Conservation (phyloP, 2,888 invertebrate genomes). For the Eugnorisma glareosa region DNA sequence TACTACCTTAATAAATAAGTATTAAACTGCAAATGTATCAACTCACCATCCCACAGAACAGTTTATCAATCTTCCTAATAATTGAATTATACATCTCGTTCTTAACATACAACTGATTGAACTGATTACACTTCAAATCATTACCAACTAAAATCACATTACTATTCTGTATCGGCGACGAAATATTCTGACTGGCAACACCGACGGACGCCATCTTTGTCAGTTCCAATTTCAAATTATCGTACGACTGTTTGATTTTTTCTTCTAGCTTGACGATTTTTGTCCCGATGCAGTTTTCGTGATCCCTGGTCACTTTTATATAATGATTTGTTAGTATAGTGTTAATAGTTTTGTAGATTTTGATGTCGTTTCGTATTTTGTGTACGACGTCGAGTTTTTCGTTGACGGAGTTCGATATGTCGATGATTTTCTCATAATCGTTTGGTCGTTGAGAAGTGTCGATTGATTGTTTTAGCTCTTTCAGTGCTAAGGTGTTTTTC, state of each 20-base stretch:
- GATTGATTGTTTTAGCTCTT: conserved; percentile 79
- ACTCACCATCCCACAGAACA: conserved; percentile 88
- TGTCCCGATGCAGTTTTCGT: conserved; percentile 80
- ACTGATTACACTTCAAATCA: conserved; percentile 79
- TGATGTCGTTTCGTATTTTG: conserved; percentile 86
- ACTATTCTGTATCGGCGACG: conserved; percentile 81
- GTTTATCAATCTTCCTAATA: conserved; percentile 86
- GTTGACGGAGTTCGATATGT: conserved; percentile 82
- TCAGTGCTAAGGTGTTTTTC: conserved; percentile 84
- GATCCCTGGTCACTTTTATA: conserved; percentile 84
- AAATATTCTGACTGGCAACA: conserved; percentile 78
- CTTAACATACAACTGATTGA: conserved; percentile 79
- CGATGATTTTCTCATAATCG: conserved; percentile 79
- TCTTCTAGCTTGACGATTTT: conserved; percentile 84
- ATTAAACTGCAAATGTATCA: neutral
- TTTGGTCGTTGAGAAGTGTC: conserved; percentile 76
- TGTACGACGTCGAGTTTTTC: conserved; percentile 87
- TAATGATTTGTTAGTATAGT: conserved; percentile 88
- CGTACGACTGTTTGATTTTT: conserved; percentile 82
- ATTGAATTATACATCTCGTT: conserved; percentile 86
- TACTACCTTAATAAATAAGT: neutral
- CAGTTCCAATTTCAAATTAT: conserved; percentile 80
- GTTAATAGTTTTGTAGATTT: conserved; percentile 87
- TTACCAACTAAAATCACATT: conserved; percentile 84
- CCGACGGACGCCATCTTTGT: conserved; percentile 74